These are phyloP conservation scores for Leptinotarsa defecta DNA, from an alignment of 1,140 invertebrate genomes.

Conservation along the genomic window DNA sequence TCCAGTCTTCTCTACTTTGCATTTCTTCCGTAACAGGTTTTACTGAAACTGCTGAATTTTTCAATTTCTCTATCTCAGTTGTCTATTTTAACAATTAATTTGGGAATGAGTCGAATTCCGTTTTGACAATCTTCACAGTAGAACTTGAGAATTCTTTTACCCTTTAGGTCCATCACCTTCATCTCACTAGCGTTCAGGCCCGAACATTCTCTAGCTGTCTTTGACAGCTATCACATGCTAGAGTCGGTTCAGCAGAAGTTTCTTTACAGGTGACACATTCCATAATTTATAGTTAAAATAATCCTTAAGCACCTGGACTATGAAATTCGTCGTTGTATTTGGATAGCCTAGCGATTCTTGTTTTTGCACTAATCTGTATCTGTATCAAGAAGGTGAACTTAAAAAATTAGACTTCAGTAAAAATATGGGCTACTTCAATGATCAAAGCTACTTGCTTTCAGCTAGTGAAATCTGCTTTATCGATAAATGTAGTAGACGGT, in stretches of 20 bases:
- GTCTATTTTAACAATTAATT: constrained; percentile 7
- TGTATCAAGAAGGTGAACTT: too few species aligned
- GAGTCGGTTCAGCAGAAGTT: neutral
- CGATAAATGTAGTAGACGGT: too few species aligned
- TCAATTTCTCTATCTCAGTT: constrained; percentile 4
- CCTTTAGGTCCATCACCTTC: constrained; percentile 13
- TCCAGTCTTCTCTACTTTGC: too few species aligned
- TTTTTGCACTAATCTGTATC: too few species aligned
- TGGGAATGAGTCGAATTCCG: constrained; percentile 8
- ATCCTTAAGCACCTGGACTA: constrained; percentile 7
- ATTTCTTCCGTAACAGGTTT: neutral
- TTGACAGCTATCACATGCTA: constrained; percentile 6
- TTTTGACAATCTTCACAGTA: constrained; percentile 9
- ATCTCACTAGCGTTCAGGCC: constrained; percentile 12
- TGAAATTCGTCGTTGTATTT: neutral
- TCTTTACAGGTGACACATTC: constrained; percentile 1
- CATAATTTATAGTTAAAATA: constrained; percentile 1
- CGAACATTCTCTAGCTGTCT: constrained; percentile 12
- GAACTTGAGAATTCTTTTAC: constrained; percentile 9
- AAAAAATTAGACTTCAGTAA: too few species aligned
- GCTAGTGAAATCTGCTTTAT: too few species aligned
- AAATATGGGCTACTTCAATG: too few species aligned
- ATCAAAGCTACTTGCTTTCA: too few species aligned
- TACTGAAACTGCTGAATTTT: neutral
- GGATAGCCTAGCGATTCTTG: too few species aligned